Conservation (phyloP, 2,888 invertebrate species). For the Drosophila monieri region DNA sequence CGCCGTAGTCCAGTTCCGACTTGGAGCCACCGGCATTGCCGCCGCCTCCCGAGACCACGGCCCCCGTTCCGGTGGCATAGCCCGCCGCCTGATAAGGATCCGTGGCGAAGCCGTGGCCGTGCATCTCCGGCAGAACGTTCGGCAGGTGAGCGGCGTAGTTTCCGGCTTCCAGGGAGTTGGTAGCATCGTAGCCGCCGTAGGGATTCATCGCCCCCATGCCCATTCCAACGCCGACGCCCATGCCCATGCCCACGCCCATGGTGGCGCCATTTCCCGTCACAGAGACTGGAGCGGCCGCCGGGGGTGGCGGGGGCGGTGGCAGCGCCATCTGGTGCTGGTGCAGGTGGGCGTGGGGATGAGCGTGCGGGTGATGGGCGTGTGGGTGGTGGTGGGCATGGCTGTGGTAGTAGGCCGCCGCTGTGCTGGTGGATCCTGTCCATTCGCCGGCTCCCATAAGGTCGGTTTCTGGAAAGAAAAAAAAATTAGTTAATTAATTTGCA, state of each 20-base stretch:
- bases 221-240: constrained; percentile 79
- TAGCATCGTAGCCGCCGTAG: constrained; percentile 80
- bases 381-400: constrained; percentile 61
- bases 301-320: constrained; percentile 84
- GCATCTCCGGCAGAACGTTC: constrained; percentile 86
- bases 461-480: constrained; percentile 84
- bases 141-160: constrained; percentile 85
- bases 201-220: constrained; percentile 51
- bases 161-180: constrained; percentile 69
- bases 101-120: constrained; percentile 84
- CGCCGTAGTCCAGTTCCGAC: constrained; percentile 79
- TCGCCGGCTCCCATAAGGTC: constrained; percentile 87
- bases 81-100: constrained; percentile 82
- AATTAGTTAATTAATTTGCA: background rate
- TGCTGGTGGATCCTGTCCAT: constrained; percentile 86
- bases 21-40: constrained; percentile 51
- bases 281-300: constrained; percentile 81
- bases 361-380: constrained; percentile 55
- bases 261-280: constrained; percentile 42
- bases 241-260: constrained; percentile 26
- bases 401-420: constrained; percentile 67
- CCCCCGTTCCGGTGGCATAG: constrained; percentile 41
- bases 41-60: constrained; percentile 29
- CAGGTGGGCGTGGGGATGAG: constrained; percentile 50
- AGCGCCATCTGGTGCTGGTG: constrained; percentile 81